phyloP scores from a whole-genome alignment of 1,140 invertebrate genomes.

The Drosophila ficusphila region DNA sequence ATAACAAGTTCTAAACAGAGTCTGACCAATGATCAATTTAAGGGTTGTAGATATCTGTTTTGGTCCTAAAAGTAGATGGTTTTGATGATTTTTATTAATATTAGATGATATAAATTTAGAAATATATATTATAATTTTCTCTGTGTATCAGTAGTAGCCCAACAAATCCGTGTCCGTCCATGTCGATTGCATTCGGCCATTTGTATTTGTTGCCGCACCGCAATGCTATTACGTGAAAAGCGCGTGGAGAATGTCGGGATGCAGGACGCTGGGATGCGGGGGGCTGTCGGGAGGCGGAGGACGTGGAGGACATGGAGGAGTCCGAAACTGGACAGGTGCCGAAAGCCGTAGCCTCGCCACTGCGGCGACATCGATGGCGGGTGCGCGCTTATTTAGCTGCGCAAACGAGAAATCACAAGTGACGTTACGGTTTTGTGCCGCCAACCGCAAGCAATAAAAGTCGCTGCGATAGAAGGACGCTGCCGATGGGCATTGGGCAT shows the following conservation, averaged over 20 bases:
- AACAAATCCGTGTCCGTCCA: slow-evolving; percentile 30
- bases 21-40: too few species aligned
- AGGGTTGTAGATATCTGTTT: too few species aligned
- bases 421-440: slow-evolving; percentile 77
- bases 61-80: too few species aligned
- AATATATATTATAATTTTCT: too few species aligned
- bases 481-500: background rate
- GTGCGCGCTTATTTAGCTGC: slow-evolving; percentile 58
- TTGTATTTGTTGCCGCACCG: slow-evolving; percentile 66
- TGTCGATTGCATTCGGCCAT: slow-evolving; percentile 33
- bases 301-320: background rate
- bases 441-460: slow-evolving; percentile 81
- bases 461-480: slow-evolving; percentile 53
- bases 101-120: too few species aligned
- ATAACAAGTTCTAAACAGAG: too few species aligned
- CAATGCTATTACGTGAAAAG: slow-evolving; percentile 77
- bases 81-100: too few species aligned
- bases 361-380: slow-evolving; percentile 52
- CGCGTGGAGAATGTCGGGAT: slow-evolving; percentile 20
- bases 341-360: slow-evolving; percentile 58
- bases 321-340: slow-evolving; percentile 56
- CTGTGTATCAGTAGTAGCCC: slow-evolving; percentile 7
- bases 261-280: too few species aligned
- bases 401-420: slow-evolving; percentile 77
- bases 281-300: slow-evolving; percentile 9